Evolutionary conservation across 1,140 invertebrate species (phyloP).

Genomic region (Psix sp.): DNA sequence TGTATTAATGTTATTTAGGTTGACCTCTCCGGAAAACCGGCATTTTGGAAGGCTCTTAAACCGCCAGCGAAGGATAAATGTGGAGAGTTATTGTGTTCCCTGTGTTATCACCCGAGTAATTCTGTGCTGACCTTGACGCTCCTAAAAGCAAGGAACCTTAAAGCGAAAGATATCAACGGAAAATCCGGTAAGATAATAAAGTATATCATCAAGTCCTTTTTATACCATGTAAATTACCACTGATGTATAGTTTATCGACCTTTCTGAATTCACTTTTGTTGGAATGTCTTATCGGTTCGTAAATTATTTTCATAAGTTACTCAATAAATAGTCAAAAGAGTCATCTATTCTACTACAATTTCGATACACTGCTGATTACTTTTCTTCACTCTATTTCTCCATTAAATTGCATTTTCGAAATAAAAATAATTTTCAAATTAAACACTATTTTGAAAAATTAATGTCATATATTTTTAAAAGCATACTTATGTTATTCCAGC

Average conservation of each 20-base stretch:
- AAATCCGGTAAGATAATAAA: conserved; percentile 87
- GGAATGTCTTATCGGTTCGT: not conserved
- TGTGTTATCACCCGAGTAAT: conserved; percentile 95
- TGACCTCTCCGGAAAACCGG: conserved; percentile 92
- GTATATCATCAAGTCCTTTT: conserved; percentile 33
- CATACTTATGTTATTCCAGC: too few relatives aligned
- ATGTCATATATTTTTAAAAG: too few relatives aligned
- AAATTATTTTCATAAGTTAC: not conserved
- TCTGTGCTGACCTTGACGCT: conserved; percentile 91
- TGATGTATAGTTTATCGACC: conserved; percentile 14
- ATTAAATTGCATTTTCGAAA: too few relatives aligned
- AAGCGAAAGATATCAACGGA: conserved; percentile 96
- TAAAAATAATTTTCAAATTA: too few relatives aligned
- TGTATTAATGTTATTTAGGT: conserved; percentile 79
- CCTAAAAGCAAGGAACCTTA: conserved; percentile 93
- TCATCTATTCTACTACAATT: too few relatives aligned
- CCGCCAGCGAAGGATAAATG: conserved; percentile 94
- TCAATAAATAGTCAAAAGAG: too few relatives aligned
- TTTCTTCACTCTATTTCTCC: too few relatives aligned
- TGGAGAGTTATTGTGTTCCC: conserved; percentile 91
- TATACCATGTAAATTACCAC: conserved; percentile 32
- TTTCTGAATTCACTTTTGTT: not conserved
- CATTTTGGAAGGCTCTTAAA: conserved; percentile 94
- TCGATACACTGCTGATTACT: too few relatives aligned
- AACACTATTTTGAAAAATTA: too few relatives aligned